Percentiles rank a stretch among this genome's conserved stretches.
Conservation (phyloP, 1,140 invertebrate species). For the Tenebrio molitor region DNA sequence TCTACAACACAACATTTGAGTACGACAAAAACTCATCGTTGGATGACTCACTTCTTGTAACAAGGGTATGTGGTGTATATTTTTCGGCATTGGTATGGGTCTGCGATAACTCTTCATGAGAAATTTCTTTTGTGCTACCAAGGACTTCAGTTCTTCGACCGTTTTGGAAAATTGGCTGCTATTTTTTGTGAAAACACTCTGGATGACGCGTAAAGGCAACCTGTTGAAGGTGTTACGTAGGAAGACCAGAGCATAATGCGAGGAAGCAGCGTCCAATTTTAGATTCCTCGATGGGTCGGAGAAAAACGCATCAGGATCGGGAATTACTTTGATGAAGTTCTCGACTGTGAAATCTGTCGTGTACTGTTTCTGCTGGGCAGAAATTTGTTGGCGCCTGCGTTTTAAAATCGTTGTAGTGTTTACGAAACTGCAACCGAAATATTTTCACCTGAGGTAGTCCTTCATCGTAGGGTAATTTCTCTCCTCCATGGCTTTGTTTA, state of each 20-base stretch:
- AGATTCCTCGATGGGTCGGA: slow-evolving; percentile 64
- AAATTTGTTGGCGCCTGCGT: slow-evolving; percentile 59
- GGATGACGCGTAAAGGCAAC: background rate
- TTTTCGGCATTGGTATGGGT: slow-evolving; percentile 49
- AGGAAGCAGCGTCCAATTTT: slow-evolving; percentile 49
- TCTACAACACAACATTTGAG: slow-evolving; percentile 58
- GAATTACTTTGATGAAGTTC: slow-evolving; percentile 71
- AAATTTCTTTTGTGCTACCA: slow-evolving; percentile 42
- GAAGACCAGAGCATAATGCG: slow-evolving; percentile 43
- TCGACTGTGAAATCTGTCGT: slow-evolving; percentile 67
- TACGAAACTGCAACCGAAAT: too few species aligned
- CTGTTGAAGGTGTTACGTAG: slow-evolving; percentile 9
- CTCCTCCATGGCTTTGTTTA: slow-evolving; percentile 65
- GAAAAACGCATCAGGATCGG: slow-evolving; percentile 70
- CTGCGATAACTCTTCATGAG: slow-evolving; percentile 57
- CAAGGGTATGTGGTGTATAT: slow-evolving; percentile 64
- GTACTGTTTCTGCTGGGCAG: slow-evolving; percentile 65
- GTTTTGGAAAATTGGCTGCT: slow-evolving; percentile 52
- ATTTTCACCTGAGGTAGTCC: slow-evolving; percentile 66
- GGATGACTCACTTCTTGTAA: slow-evolving; percentile 66
- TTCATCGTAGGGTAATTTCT: slow-evolving; percentile 70
- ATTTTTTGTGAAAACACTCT: slow-evolving; percentile 14
- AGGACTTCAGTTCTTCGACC: slow-evolving; percentile 45
- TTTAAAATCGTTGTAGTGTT: too few species aligned
- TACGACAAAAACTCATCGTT: background rate